These are phyloP conservation scores for Sinhomidia bicolor DNA, from an alignment of 2,888 invertebrate species.

Conservation along the genomic window DNA sequence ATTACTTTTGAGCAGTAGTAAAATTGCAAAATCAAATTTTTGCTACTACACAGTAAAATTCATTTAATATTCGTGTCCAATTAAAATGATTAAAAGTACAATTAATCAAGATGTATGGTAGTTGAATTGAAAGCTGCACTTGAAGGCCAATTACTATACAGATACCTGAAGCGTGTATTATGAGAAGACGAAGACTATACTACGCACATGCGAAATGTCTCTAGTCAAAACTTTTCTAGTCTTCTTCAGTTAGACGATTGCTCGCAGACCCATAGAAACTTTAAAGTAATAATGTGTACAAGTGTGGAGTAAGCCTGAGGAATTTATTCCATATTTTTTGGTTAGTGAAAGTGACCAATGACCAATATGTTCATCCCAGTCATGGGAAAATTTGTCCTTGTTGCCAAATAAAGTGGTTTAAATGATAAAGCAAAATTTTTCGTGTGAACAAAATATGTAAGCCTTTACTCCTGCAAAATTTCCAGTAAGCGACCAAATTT, in stretches of 20 bases:
- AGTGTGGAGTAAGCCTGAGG: slow-evolving; percentile 1
- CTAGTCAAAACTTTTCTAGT: slow-evolving; percentile 4
- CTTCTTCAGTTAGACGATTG: neutral
- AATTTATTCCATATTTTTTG: neutral
- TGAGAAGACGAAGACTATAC: no score
- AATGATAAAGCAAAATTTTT: slow-evolving; percentile 53
- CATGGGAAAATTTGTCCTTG: neutral
- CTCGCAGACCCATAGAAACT: slow-evolving; percentile 66
- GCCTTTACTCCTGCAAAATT: slow-evolving; percentile 9
- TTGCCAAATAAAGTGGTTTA: neutral
- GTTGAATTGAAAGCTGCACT: no score
- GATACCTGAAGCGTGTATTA: no score
- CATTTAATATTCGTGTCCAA: no score
- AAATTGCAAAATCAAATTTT: no score
- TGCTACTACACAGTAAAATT: no score
- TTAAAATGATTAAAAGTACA: no score
- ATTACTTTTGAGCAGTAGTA: no score
- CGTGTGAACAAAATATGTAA: slow-evolving; percentile 52
- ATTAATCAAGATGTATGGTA: no score
- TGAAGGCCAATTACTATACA: no score
- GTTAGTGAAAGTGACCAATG: slow-evolving; percentile 4
- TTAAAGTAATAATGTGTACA: neutral
- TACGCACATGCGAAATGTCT: neutral
- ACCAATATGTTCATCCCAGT: neutral
- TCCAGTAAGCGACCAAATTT: slow-evolving; percentile 41